These are phyloP conservation scores for Girardia tigrina DNA, from an alignment of 2,888 invertebrate genomes.

Conservation along the genomic window DNA sequence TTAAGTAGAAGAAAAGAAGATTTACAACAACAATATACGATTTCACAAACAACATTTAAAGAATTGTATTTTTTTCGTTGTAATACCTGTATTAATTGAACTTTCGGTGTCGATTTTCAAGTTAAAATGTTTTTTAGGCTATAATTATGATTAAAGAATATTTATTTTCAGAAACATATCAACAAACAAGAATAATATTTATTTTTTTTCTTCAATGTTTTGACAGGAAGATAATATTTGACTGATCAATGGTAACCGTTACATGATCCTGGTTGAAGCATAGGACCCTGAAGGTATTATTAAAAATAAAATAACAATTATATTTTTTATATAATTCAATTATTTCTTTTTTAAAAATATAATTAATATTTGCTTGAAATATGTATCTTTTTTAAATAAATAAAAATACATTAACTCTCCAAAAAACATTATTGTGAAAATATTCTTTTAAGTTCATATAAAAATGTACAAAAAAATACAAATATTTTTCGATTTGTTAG, in stretches of 20 bases:
- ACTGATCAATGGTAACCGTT: slow-evolving; percentile 16
- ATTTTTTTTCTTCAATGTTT: not conserved
- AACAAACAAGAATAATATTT: slow-evolving; percentile 15
- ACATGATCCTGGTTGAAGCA: slow-evolving; percentile 18
- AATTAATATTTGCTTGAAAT: not conserved
- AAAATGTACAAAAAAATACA: no score
- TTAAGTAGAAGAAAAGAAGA: not conserved
- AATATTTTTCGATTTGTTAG: no score
- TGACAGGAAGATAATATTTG: not conserved
- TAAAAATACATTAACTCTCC: no score
- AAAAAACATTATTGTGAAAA: no score
- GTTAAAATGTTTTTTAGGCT: not conserved
- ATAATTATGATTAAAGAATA: not conserved
- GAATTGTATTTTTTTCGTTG: not conserved
- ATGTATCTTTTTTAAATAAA: no score
- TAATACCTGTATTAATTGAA: not conserved
- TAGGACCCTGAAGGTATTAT: not conserved
- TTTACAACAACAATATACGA: not conserved
- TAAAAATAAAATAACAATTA: not conserved
- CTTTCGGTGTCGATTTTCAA: not conserved
- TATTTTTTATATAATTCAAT: no score
- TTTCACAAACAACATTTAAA: not conserved
- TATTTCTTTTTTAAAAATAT: no score
- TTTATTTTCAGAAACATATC: slow-evolving; percentile 2
- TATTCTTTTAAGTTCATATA: no score